Evolutionary conservation across 2,888 invertebrate genomes (phyloP).

Genomic region (Lycophotia porphyrea): DNA sequence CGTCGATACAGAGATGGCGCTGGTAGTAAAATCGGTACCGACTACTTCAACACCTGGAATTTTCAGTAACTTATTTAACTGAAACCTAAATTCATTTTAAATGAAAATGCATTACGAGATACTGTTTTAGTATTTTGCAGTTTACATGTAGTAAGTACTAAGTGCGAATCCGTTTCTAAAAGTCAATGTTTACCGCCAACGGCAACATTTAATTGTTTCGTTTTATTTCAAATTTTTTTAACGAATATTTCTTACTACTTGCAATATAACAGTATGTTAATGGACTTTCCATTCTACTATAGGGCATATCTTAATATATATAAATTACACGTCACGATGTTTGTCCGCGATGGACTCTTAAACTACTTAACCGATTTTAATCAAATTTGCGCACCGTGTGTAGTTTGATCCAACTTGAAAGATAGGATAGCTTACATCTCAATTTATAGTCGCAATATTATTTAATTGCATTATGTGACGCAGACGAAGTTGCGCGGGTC

Average conservation of each 20-base stretch:
- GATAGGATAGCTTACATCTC: too few relatives aligned
- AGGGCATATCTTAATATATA: too few relatives aligned
- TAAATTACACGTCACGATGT: too few relatives aligned
- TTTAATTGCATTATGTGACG: too few relatives aligned
- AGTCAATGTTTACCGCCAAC: background rate
- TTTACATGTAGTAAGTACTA: background rate
- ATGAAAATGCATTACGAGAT: background rate
- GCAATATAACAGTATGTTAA: too few relatives aligned
- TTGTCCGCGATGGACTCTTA: too few relatives aligned
- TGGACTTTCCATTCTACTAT: background rate
- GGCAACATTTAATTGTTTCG: background rate
- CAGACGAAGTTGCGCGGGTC: too few relatives aligned
- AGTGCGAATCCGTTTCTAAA: background rate
- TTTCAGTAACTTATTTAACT: background rate
- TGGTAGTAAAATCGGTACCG: background rate
- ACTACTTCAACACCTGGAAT: background rate
- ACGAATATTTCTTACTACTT: background rate
- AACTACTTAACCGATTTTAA: too few relatives aligned
- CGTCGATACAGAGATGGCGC: constrained; percentile 57
- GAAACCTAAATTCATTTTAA: background rate
- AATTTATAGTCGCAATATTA: too few relatives aligned
- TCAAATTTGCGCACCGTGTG: too few relatives aligned
- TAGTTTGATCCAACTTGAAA: too few relatives aligned
- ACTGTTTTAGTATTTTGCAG: background rate
- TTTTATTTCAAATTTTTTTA: background rate